Conservation (phyloP, 37 sponge, comb jelly and placozoan genomes). For the Cliona cf. orientalis region DNA sequence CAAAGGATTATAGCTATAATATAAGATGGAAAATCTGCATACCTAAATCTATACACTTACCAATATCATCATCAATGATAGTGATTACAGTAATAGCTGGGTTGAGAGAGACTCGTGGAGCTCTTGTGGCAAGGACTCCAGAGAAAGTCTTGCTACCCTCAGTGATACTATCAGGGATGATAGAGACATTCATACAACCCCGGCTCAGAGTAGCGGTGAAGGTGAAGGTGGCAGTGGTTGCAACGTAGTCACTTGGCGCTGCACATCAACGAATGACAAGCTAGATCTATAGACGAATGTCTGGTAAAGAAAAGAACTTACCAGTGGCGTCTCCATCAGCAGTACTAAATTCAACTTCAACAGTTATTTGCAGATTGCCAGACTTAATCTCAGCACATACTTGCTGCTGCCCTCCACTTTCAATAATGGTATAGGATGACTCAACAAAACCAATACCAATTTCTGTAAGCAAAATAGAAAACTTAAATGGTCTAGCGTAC, state of each 20-base stretch:
- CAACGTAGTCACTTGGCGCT: background rate
- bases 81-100: background rate
- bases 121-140: background rate
- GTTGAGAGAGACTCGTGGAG: background rate
- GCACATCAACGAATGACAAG: background rate
- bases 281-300: background rate
- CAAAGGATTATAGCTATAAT: too few species aligned
- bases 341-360: background rate
- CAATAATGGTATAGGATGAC: background rate
- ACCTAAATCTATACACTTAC: constrained; percentile 5
- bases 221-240: background rate
- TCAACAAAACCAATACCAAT: constrained; percentile 7
- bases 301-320: background rate
- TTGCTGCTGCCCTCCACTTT: background rate
- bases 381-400: constrained; percentile 7
- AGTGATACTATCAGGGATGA: background rate
- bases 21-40: too few species aligned
- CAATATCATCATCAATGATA: constrained; percentile 19
- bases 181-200: background rate
- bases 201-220: background rate
- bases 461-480: background rate
- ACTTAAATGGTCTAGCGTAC: background rate
- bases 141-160: background rate
- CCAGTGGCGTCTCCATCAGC: constrained; percentile 2
- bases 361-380: constrained; percentile 8